phyloP scores from a whole-genome alignment of 30 jellyfish, hydroid and myxozoan genomes.

The Hydractinia echinata region DNA sequence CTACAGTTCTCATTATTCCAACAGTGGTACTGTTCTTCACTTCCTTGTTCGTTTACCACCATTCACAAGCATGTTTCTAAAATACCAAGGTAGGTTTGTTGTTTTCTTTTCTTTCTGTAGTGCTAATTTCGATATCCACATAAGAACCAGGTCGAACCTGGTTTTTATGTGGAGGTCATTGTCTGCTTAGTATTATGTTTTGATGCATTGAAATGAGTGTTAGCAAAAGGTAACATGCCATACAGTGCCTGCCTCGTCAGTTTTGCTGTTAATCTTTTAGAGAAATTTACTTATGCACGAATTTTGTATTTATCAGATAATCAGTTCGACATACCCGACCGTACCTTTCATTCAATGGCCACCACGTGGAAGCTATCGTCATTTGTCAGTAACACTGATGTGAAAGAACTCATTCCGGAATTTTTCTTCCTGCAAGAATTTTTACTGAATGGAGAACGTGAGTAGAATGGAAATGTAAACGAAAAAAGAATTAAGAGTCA shows the following conservation, averaged over 20 bases:
- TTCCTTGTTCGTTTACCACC: slow-evolving; percentile 97
- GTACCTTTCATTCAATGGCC: slow-evolving; percentile 91
- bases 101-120: neutral
- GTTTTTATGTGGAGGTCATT: too few relatives aligned
- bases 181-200: too few relatives aligned
- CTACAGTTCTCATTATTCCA: slow-evolving; percentile 95
- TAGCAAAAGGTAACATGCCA: neutral
- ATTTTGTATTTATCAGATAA: slow-evolving; percentile 43
- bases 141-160: neutral
- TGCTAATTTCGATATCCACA: neutral
- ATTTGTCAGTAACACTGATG: slow-evolving; percentile 92
- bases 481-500: too few relatives aligned
- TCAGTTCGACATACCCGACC: slow-evolving; percentile 98
- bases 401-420: slow-evolving; percentile 94
- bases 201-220: too few relatives aligned
- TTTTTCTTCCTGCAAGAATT: slow-evolving; percentile 92
- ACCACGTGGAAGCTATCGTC: slow-evolving; percentile 95
- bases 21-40: slow-evolving; percentile 96
- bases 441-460: slow-evolving; percentile 75
- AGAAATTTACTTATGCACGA: neutral
- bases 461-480: too few relatives aligned
- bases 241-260: neutral
- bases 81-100: slow-evolving; percentile 78
- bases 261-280: neutral
- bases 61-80: slow-evolving; percentile 88